These are phyloP conservation scores for Oreochromis aureus DNA, from an alignment of 2,113 vertebrate genomes.

Conservation along the genomic window DNA sequence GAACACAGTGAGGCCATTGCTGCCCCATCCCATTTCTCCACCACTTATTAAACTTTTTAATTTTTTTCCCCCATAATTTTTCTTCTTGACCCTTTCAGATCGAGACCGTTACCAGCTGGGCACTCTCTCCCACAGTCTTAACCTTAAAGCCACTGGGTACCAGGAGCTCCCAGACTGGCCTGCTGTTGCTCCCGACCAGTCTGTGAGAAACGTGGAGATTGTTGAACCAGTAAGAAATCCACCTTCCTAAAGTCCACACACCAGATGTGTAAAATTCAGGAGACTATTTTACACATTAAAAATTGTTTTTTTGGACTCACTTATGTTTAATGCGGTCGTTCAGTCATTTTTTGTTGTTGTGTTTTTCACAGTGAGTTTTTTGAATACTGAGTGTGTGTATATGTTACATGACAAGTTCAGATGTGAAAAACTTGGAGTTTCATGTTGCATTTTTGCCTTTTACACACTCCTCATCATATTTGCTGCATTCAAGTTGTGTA, in stretches of 20 bases:
- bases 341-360: not conserved
- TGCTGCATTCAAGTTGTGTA: not conserved
- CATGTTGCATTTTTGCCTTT: not conserved
- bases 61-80: not conserved
- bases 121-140: slow-evolving; percentile 91
- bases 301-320: not conserved
- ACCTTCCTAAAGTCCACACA: not conserved
- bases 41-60: not conserved
- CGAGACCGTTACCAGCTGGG: slow-evolving; percentile 94
- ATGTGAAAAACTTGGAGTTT: not conserved
- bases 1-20: slow-evolving; percentile 57
- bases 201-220: slow-evolving; percentile 89
- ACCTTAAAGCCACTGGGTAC: slow-evolving; percentile 84
- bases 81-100: slow-evolving; percentile 73
- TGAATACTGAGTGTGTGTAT: not conserved
- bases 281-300: not conserved
- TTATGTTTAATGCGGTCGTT: not conserved
- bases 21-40: not conserved
- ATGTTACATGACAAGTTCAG: not conserved
- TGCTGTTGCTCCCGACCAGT: slow-evolving; percentile 84
- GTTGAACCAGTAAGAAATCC: slow-evolving; percentile 75
- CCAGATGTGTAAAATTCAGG: not conserved
- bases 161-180: slow-evolving; percentile 95
- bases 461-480: not conserved
- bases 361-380: not conserved